Evolutionary conservation across 1,140 invertebrate species (phyloP), one percentile per base, ranked within the genome.

Genomic region (Macrobrachium nipponense): DNA sequence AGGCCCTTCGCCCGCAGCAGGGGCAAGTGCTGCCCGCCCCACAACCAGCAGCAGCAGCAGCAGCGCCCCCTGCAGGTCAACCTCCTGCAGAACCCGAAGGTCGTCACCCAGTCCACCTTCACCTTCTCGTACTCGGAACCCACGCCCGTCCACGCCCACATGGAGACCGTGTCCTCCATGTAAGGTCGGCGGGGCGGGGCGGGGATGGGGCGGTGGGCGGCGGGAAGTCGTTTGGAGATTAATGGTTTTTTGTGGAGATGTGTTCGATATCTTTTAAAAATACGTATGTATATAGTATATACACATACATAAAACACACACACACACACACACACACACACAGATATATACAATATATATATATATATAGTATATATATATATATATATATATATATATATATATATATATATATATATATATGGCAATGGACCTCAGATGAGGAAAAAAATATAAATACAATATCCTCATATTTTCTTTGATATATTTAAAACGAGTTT

Each of bases 121-220:
- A 75, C 68, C 6, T 80, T 70, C 15, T 80, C 44, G n/a, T 86
- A 70, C 0, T 78, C 78, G 8, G 84, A 86, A 43, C 68, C 60
- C 14, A 80, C 84, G 44, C 36, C 78, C 5, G 36, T 59, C 20
- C 84, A 75, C 79, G 80, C 81, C 7, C 80, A 87, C 62, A 23
- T 83, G 0, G 81, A 83, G 51, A 87, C 75, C 11, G 81, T 84
- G 14, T 87, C 86, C 17, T 62, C 51, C 18, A 82, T 87, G 58
- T 87, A 87, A 51, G 62, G 11, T n/a, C n/a, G 27, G 27, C 3
- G 27, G 23, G 5, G 70, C n/a, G n/a, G 20, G 18, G 76, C 2
- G 51, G 61, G 60, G 20, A 62, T 12, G 20, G 27, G 14, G 11
- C 11, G n/a, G 17, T n/a, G n/a, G n/a, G n/a, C n/a, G n/a, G n/a